A percentile compares a stretch with the other conserved stretches of the same genome.
Evolutionary conservation across 2,888 invertebrate genomes (phyloP).

Genomic region (Ophraella communa): DNA sequence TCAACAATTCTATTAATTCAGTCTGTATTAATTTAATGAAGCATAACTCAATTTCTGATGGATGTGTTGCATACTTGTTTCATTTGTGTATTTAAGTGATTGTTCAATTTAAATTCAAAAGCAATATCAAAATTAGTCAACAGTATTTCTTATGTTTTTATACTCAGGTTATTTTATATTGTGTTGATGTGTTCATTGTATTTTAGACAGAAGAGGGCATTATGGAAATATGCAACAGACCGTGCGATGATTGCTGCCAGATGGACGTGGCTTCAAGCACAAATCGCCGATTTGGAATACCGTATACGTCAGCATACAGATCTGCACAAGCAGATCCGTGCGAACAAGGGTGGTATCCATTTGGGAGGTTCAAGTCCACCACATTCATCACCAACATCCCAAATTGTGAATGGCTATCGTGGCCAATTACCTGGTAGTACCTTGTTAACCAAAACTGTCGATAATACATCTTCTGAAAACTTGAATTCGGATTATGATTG

Average conservation of each 20-base stretch:
- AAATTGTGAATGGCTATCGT: conserved; percentile 67
- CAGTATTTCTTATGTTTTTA: too few species aligned
- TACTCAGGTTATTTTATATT: not conserved
- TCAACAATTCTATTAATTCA: too few species aligned
- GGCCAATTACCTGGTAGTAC: conserved; percentile 68
- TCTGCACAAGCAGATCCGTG: conserved; percentile 71
- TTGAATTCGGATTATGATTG: conserved; percentile 56
- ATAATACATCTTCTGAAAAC: conserved; percentile 28
- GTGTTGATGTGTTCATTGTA: conserved; percentile 23
- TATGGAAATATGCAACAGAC: conserved; percentile 82
- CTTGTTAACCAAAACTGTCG: conserved; percentile 19
- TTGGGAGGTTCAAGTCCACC: conserved; percentile 62
- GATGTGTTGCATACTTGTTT: too few species aligned
- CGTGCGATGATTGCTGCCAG: conserved; percentile 83
- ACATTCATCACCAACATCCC: conserved; percentile 51
- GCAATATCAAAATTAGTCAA: too few species aligned
- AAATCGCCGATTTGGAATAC: conserved; percentile 90
- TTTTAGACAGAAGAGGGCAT: conserved; percentile 79
- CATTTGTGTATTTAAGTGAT: too few species aligned
- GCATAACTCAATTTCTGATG: too few species aligned
- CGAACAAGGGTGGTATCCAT: conserved; percentile 68
- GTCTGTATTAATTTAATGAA: too few species aligned
- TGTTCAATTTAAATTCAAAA: too few species aligned
- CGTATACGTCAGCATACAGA: conserved; percentile 88
- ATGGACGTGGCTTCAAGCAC: conserved; percentile 93